Base-by-base conservation (phyloP, 2,113 vertebrate genomes). In the Gymnarchus niloticus region DNA sequence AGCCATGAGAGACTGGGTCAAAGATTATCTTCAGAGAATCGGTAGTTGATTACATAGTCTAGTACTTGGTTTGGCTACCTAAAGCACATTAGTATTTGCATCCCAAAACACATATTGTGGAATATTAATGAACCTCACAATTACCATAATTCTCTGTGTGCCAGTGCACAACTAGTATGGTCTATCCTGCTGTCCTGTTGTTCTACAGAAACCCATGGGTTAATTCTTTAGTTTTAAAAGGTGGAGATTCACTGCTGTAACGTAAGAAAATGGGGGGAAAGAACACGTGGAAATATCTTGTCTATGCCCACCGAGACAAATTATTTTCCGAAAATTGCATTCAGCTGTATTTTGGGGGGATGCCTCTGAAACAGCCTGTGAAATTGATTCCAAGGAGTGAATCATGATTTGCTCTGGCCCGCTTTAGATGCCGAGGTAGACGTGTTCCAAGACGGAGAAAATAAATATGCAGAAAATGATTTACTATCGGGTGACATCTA, bases 341-440 rank as follows among this genome's bases (percentile, higher is more conserved):
- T 92, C 91, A 91, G 90, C 85, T 89, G 88, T 88, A 91, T 93
- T 91, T 90, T 91, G 90, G 90, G 89, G 89, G 90, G 91, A 91
- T 90, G 91, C 91, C 89, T 88, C 91, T 88, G 92, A 93, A 94
- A 91, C 88, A 87, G 90, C 61, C 89, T 91, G 89, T 89, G 89
- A 91, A 94, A 94, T 94, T 93, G 94, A 95, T 94, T 94, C 92
- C 92, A 92, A 90, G 91, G 93, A 93, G 92, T 91, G 94, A 93
- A 94, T 94, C 92, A 88, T 83, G 91, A 93, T 93, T 91, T 94
- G 91, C 93, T 94, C 93, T 91, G 4, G 5, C 81, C 41, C 81
- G 87, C 86, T 85, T 86, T 85, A 90, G 92, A 93, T 90, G 93
- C 91, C 86, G n/a, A 87, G 87, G 88, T 84, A 46, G 25, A 61